A percentile compares a stretch with the other conserved stretches of the same genome.
These are phyloP conservation scores for Catotricha subobsoleta DNA, from an alignment of 2,888 invertebrate genomes.

Conservation along the genomic window DNA sequence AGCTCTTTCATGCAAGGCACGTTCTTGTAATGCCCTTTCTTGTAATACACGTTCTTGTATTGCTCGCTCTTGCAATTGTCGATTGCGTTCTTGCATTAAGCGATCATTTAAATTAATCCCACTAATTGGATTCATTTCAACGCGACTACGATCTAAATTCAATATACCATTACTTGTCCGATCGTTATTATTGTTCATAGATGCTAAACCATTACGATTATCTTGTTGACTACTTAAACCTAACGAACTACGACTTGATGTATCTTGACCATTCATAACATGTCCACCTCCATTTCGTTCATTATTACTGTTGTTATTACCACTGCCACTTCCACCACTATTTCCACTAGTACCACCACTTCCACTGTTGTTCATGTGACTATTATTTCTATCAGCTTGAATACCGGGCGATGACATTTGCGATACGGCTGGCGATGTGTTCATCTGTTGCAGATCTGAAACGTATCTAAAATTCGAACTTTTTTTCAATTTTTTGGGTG, in stretches of 20 bases:
- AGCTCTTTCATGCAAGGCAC: constrained; percentile 12
- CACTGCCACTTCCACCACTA: constrained; percentile 11
- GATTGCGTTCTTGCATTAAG: constrained; percentile 15
- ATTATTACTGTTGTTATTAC: neutral
- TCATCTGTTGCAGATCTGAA: constrained; percentile 15
- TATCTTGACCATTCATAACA: neutral
- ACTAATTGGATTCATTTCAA: constrained; percentile 12
- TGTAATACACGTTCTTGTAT: constrained; percentile 15
- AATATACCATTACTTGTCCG: neutral
- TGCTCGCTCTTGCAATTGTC: constrained; percentile 11
- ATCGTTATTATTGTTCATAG: neutral
- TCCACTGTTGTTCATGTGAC: constrained; percentile 10
- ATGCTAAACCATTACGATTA: constrained; percentile 1
- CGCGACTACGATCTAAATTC: constrained; percentile 1
- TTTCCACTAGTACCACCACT: constrained; percentile 8
- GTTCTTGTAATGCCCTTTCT: constrained; percentile 14
- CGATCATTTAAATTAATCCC: constrained; percentile 14
- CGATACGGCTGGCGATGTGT: constrained; percentile 15
- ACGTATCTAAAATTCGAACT: constrained; percentile 13
- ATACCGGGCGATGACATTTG: constrained; percentile 14
- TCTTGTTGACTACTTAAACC: constrained; percentile 4
- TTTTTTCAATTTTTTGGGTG: neutral
- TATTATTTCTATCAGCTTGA: constrained; percentile 12
- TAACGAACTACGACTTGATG: neutral
- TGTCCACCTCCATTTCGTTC: neutral